These are phyloP conservation scores for Drosophila anceps DNA, from an alignment of 2,888 invertebrate species.

Conservation along the genomic window DNA sequence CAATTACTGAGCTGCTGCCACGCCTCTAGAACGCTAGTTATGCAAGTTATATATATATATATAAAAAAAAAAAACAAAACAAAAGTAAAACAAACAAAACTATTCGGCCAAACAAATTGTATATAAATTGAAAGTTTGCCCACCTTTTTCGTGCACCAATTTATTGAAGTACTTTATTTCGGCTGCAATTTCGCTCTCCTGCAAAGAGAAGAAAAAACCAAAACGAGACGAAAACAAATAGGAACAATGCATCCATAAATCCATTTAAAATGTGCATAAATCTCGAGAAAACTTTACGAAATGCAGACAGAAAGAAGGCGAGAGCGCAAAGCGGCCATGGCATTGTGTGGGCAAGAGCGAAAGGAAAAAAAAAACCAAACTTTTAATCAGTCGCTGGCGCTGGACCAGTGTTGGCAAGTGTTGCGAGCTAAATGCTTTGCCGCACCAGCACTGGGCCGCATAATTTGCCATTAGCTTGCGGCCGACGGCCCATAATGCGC, in stretches of 20 bases:
- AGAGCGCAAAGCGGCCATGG: background rate
- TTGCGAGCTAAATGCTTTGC: background rate
- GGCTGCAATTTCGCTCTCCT: background rate
- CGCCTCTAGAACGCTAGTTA: background rate
- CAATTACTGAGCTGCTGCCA: slow-evolving; percentile 1
- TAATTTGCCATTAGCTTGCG: slow-evolving; percentile 68
- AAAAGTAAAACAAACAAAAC: background rate
- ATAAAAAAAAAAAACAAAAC: background rate
- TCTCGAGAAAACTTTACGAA: slow-evolving; percentile 24
- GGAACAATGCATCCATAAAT: slow-evolving; percentile 39
- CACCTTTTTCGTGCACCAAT: slow-evolving; percentile 32
- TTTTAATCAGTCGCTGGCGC: slow-evolving; percentile 17
- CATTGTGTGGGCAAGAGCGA: background rate
- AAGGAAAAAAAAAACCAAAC: slow-evolving; percentile 17
- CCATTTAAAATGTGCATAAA: slow-evolving; percentile 67
- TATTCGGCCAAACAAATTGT: slow-evolving; percentile 47
- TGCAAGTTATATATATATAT: background rate
- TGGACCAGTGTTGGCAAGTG: slow-evolving; percentile 25
- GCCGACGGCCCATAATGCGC: slow-evolving; percentile 2
- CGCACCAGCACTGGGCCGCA: slow-evolving; percentile 50
- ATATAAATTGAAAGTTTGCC: slow-evolving; percentile 53
- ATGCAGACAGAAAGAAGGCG: background rate
- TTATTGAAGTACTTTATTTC: slow-evolving; percentile 41
- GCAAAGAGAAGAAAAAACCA: background rate
- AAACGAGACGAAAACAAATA: slow-evolving; percentile 4